phyloP scores from a whole-genome alignment of 2,113 vertebrate genomes.

The Falco punctatus region DNA sequence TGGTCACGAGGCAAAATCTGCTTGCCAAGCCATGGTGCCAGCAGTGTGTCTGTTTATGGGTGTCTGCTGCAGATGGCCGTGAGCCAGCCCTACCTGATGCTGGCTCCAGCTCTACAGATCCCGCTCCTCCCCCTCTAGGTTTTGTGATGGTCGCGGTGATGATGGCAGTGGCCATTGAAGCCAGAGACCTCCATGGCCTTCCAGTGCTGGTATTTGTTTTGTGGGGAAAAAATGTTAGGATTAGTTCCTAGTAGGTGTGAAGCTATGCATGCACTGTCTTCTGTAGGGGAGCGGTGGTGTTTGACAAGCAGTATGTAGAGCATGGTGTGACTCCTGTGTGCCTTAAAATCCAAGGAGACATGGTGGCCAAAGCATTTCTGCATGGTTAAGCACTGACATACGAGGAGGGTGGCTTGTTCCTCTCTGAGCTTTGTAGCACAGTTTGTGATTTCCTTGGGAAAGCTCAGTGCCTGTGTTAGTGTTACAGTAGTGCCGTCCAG shows the following conservation, averaged over 20 bases:
- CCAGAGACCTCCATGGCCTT: background rate
- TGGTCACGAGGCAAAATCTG: background rate
- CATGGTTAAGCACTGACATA: background rate
- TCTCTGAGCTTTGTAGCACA: background rate
- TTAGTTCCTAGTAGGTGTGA: background rate
- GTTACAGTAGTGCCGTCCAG: background rate
- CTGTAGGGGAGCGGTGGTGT: background rate
- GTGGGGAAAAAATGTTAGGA: background rate
- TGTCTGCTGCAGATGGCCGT: fast-evolving
- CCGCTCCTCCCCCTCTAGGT: background rate
- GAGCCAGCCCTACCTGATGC: background rate
- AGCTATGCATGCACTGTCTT: background rate
- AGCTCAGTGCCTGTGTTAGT: background rate
- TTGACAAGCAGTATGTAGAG: background rate
- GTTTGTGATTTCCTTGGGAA: background rate
- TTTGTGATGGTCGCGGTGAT: background rate
- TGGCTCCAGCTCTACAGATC: background rate
- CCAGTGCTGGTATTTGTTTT: background rate
- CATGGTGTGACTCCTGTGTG: background rate
- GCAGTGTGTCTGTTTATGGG: background rate
- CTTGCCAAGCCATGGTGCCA: background rate
- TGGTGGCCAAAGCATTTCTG: background rate
- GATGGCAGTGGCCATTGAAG: background rate
- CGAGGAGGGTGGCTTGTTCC: background rate
- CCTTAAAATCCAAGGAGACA: background rate